Evolutionary conservation across 2,888 invertebrate species (phyloP).

Genomic region (Achlya flavicornis): DNA sequence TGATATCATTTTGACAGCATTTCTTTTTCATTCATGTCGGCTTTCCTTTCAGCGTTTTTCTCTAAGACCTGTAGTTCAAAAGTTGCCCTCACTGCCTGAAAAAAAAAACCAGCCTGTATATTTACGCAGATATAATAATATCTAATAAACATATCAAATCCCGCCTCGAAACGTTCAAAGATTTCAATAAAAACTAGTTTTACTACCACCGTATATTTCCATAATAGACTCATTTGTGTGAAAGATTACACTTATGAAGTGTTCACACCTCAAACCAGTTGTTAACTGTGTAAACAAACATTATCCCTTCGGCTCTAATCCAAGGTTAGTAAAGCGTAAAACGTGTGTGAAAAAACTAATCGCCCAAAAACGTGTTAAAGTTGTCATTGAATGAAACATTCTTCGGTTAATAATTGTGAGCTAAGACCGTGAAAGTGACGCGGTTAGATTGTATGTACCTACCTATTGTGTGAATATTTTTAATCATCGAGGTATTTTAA

Average conservation of each 20-base stretch:
- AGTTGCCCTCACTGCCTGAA: too few species aligned
- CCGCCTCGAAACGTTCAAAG: too few species aligned
- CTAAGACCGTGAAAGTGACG: conserved; percentile 26
- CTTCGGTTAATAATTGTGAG: conserved; percentile 18
- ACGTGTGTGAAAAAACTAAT: conserved; percentile 7
- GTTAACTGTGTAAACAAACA: background rate
- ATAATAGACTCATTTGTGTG: conserved; percentile 1
- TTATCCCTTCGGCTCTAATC: background rate
- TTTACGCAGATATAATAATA: too few species aligned
- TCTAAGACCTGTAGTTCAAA: too few species aligned
- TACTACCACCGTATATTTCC: background rate
- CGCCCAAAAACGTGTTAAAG: conserved; percentile 1
- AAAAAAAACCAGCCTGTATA: too few species aligned
- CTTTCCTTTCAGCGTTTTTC: too few species aligned
- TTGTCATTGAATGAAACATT: conserved; percentile 19
- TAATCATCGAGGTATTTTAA: background rate
- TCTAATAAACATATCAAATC: too few species aligned
- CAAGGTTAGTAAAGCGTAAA: conserved; percentile 5
- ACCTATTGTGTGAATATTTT: conserved; percentile 18
- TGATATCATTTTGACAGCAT: too few species aligned
- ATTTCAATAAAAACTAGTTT: too few species aligned
- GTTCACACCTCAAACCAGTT: conserved; percentile 5
- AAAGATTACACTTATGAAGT: background rate
- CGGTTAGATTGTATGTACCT: conserved; percentile 16
- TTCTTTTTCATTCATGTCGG: too few species aligned